Evolutionary conservation across 1,140 invertebrate genomes (phyloP).

Genomic region (Atta cephalotes): DNA sequence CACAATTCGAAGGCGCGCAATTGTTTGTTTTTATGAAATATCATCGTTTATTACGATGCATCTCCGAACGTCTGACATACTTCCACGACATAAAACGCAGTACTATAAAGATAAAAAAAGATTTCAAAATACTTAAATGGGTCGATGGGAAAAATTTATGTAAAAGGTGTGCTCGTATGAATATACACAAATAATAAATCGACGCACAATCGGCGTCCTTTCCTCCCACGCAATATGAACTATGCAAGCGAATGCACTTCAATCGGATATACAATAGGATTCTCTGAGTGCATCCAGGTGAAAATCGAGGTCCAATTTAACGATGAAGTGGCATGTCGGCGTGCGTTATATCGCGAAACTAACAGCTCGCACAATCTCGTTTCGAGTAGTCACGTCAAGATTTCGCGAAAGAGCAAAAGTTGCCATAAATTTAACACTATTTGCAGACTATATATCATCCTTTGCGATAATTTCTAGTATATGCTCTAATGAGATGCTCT

Average conservation of each 20-base stretch:
- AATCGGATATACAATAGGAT: constrained; percentile 8
- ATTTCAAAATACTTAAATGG: constrained; percentile 26
- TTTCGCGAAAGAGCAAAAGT: constrained; percentile 20
- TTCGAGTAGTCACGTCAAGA: constrained; percentile 29
- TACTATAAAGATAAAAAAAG: constrained; percentile 46
- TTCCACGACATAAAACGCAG: neutral
- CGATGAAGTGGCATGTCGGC: neutral
- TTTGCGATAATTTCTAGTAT: constrained; percentile 37
- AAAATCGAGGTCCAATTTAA: neutral
- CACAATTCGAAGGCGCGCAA: neutral
- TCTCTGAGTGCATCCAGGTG: neutral
- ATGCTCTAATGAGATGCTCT: neutral
- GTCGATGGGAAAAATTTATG: constrained; percentile 6
- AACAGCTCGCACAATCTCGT: constrained; percentile 24
- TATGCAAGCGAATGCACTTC: neutral
- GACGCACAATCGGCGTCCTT: neutral
- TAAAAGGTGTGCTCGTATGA: neutral
- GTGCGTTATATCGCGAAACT: constrained; percentile 11
- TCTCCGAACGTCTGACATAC: neutral
- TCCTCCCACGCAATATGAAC: no score
- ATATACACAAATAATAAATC: constrained; percentile 20
- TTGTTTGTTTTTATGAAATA: constrained; percentile 7
- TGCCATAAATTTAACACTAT: constrained; percentile 36
- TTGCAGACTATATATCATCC: constrained; percentile 30
- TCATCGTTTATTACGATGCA: constrained; percentile 4